These are phyloP conservation scores for Anthoscopus minutus DNA, from an alignment of 2,113 vertebrate species.

Conservation along the genomic window DNA sequence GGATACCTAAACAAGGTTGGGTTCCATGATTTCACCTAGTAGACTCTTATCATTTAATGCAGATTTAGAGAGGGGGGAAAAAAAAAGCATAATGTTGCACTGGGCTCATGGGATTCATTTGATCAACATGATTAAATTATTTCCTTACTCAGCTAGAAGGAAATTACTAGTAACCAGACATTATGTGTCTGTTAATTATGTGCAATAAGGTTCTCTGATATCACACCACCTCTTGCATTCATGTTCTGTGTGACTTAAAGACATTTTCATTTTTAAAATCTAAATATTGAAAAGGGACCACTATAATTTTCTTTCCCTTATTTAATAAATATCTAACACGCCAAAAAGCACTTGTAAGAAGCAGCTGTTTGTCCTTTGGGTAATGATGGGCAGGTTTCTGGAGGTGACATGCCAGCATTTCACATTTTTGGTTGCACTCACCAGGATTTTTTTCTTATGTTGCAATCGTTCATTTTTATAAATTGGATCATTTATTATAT, in stretches of 20 bases:
- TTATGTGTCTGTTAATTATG: constrained; percentile 88
- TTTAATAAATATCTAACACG: constrained; percentile 59
- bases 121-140: constrained; percentile 92
- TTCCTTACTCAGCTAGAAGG: constrained; percentile 87
- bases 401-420: background rate
- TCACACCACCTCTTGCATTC: constrained; percentile 73
- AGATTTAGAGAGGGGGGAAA: constrained; percentile 41
- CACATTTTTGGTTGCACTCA: background rate
- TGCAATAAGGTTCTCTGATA: constrained; percentile 78
- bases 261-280: constrained; percentile 66
- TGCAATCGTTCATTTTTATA: background rate
- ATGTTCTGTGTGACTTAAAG: constrained; percentile 70
- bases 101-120: constrained; percentile 86
- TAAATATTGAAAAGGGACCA: constrained; percentile 66
- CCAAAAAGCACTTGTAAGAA: constrained; percentile 31
- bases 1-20: constrained; percentile 60
- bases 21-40: constrained; percentile 58
- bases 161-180: constrained; percentile 91
- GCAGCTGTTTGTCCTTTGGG: constrained; percentile 42
- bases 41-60: constrained; percentile 80
- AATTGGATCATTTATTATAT: background rate
- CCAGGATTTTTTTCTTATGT: background rate
- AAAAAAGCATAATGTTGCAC: constrained; percentile 78
- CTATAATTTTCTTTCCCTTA: constrained; percentile 59
- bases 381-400: background rate